These are phyloP conservation scores for Sprattus sprattus DNA, from an alignment of 2,113 vertebrate species.

Conservation along the genomic window DNA sequence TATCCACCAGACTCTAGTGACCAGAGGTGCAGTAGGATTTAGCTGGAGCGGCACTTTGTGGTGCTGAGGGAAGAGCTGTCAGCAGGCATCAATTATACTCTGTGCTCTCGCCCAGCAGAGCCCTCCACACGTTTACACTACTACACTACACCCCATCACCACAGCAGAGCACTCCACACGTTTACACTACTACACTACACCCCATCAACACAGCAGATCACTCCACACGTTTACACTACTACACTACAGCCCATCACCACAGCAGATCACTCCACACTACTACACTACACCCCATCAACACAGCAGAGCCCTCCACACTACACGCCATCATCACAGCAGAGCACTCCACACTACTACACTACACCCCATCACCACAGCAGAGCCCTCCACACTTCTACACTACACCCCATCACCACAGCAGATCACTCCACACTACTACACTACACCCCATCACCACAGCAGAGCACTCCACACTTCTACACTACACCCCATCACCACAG, in stretches of 20 bases:
- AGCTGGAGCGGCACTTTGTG: slow-evolving; percentile 5
- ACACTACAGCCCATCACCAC: too few relatives aligned
- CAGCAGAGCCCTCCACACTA: too few relatives aligned
- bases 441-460: background rate
- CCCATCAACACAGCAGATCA: background rate
- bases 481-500: background rate
- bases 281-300: too few relatives aligned
- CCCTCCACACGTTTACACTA: background rate
- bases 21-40: background rate
- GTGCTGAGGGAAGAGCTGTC: slow-evolving; percentile 33
- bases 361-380: too few relatives aligned
- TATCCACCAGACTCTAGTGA: too few relatives aligned
- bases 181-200: background rate
- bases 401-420: too few relatives aligned
- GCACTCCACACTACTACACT: too few relatives aligned
- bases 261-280: too few relatives aligned
- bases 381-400: too few relatives aligned
- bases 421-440: background rate
- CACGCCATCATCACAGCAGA: too few relatives aligned
- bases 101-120: background rate
- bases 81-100: slow-evolving; percentile 39
- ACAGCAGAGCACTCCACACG: background rate
- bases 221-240: background rate
- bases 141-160: background rate
- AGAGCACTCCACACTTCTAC: background rate